A percentile compares a stretch with the other conserved stretches of the same genome.
phyloP scores from a whole-genome alignment of 2,113 vertebrate genomes.

The Neolamprologus hecqui region DNA sequence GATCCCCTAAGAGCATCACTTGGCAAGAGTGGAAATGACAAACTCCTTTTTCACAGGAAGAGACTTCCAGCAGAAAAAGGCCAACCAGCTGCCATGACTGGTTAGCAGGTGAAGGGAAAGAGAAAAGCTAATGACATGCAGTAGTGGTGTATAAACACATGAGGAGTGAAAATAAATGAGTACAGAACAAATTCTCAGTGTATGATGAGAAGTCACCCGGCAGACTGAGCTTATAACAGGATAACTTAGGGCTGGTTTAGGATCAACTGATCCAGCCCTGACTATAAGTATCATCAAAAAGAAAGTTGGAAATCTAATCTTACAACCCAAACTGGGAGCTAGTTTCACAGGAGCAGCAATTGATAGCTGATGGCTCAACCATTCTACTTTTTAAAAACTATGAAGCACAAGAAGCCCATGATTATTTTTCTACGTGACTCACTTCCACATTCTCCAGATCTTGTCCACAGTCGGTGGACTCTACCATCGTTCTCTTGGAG shows the following conservation, averaged over 20 bases:
- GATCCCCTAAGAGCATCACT: neutral
- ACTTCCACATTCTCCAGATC: constrained; percentile 84
- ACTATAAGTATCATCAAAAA: neutral
- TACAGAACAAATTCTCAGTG: neutral
- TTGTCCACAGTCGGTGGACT: constrained; percentile 78
- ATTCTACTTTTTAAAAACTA: neutral
- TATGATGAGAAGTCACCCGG: neutral
- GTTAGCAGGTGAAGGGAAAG: neutral
- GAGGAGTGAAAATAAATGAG: neutral
- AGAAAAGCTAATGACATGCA: neutral
- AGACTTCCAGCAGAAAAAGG: neutral
- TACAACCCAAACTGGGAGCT: neutral
- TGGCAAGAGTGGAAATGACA: neutral
- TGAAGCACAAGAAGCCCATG: neutral
- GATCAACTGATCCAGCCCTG: neutral
- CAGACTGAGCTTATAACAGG: neutral
- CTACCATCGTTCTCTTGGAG: constrained; percentile 65
- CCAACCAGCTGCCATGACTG: neutral
- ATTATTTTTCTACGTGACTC: neutral
- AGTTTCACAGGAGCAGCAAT: neutral
- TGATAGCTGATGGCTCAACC: neutral
- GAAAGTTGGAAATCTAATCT: neutral
- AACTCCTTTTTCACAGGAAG: neutral
- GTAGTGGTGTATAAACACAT: neutral
- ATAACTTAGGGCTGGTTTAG: neutral